Base-by-base conservation (phyloP, 2,888 invertebrate genomes). In the Gymnoscelis rufifasciata region DNA sequence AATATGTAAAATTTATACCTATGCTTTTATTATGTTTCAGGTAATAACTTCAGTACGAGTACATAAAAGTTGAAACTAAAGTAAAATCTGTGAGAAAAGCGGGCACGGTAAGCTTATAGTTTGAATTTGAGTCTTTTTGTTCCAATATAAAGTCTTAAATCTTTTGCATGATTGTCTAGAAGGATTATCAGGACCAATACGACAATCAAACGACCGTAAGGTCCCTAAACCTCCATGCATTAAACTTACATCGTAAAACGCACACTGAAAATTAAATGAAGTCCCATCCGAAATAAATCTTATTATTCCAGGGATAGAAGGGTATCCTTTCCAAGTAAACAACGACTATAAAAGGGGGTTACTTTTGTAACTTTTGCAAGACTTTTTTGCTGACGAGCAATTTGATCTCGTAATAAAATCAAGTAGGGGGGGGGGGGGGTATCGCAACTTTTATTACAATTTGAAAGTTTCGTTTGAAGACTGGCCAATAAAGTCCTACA, bases 241-340 rank as follows among this genome's bases (percentile, higher is more conserved):
- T 43, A 14, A 30, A 38, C 44, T 33, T 26, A 19, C 26, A 31
- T 12, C 28, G 38, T 35, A 45, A 33, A 45, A 28, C 26, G 23
- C 15, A 31, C 27, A 40, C 41, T 37, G 19, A 43, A 39, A 47
- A 47, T 43, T 69, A 71, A 71, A 71, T 72, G 68, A 68, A 60
- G 54, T 58, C 56, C 57, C 54, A 52, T 54, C 60, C 54, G 52
- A 59, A 66, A 64, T 61, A 70, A 74, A 75, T 71, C 66, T 64
- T 64, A 73, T 74, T 72, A 72, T 68, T 51, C 55, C 56, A 42
- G 52, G 64, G 59, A 63, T 64, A 63, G 60, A 59, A 61, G 61
- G 59, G 60, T 60, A 62, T 59, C 67, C 68, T 67, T 69, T 65
- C 64, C 63, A 62, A 65, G 67, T 73, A 73, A 74, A 73, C 68